Evolutionary conservation across 2,888 invertebrate species (phyloP), one percentile per base, ranked within the genome.

Genomic region (Epirrhoe tristata): DNA sequence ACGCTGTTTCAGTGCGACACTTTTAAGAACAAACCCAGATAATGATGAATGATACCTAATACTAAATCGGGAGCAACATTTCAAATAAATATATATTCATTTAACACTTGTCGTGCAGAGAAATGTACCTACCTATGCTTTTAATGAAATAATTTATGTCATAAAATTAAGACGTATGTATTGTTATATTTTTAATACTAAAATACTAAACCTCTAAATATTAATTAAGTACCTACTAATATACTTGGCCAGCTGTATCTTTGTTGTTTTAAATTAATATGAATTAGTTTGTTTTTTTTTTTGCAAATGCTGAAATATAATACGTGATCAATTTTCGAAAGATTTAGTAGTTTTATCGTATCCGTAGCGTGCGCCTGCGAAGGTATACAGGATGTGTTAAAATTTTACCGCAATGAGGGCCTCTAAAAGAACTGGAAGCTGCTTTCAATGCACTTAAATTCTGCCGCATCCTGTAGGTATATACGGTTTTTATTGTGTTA

Each of bases 61-160:
- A 71, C 61, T 58, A 68, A 66, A 66, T 63, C 34, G 64, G 65
- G 67, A 67, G 65, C 67, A 70, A 61, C 43, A 17, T 31, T 39
- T 39, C 54, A 63, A 32, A 43, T 59, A 24, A 43, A 6, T 43
- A n/a, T 51, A 12, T 48, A 8, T 50, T 17, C 10, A n/a, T 14
- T 1, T 16, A 16, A 24, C 36, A 39, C 17, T 54, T n/a, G 10
- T n/a, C 12, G 24, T 14, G 10, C 8, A 39, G 8, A 24, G 61
- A 55, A 36, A 8, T 36, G 12, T 12, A 12, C 12, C 5, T 12
- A 12, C 12, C 5, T 12, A 43, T 12, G 39, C 39, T 43, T 43
- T 12, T 43, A 39, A 39, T 39, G 12, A 43, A 43, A 12, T 12
- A 12, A 43, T 43, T 43, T 43, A 12, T 10, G 8, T 12, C 39